These are phyloP conservation scores for Chlorodrepanis virens DNA, from an alignment of 2,113 vertebrate genomes.

Conservation along the genomic window DNA sequence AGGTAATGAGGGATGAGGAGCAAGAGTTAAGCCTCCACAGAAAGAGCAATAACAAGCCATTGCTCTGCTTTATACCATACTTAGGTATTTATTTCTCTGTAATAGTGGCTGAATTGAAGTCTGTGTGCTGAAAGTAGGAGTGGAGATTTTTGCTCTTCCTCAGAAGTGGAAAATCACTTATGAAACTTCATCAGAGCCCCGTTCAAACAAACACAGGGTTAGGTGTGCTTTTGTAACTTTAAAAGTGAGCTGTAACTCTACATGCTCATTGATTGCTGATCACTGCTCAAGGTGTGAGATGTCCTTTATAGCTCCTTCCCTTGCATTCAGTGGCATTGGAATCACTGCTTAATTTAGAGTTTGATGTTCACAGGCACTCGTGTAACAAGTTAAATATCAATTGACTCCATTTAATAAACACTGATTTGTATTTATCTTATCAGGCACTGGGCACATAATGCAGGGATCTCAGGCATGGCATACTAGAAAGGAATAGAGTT, in stretches of 20 bases:
- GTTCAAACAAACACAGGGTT: not conserved
- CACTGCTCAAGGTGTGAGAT: not conserved
- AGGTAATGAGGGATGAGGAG: not conserved
- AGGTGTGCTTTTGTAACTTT: not conserved
- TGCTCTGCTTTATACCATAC: not conserved
- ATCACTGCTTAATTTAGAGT: slow-evolving; percentile 25
- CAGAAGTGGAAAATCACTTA: not conserved
- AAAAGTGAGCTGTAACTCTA: not conserved
- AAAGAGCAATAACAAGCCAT: slow-evolving; percentile 3
- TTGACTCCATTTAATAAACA: slow-evolving; percentile 24
- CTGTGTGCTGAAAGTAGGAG: not conserved
- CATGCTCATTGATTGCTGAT: not conserved
- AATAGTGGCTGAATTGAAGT: slow-evolving; percentile 6
- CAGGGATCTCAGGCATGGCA: not conserved
- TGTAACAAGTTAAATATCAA: slow-evolving; percentile 34
- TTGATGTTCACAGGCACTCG: slow-evolving; percentile 6
- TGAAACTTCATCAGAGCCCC: not conserved
- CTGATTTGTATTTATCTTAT: slow-evolving; percentile 21
- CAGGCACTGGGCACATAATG: not conserved
- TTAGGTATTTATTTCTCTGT: not conserved
- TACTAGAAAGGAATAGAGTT: not conserved
- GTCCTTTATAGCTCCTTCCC: not conserved
- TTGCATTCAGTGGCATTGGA: slow-evolving; percentile 10
- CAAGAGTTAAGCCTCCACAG: slow-evolving; percentile 18
- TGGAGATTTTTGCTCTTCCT: not conserved